Evolutionary conservation across 2,113 vertebrate genomes (phyloP).

Genomic region (Melanostigma gelatinosum): DNA sequence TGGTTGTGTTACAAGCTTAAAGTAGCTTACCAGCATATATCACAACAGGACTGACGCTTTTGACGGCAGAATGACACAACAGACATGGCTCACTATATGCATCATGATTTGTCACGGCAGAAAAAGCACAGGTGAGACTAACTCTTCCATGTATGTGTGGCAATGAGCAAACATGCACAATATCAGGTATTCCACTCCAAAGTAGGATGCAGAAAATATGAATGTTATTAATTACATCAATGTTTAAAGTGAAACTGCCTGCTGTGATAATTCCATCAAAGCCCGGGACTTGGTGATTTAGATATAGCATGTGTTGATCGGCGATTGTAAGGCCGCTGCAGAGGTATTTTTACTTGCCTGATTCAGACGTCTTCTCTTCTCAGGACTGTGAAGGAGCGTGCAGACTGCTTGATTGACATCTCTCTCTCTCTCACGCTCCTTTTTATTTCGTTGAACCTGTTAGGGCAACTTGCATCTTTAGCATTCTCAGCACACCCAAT

Average conservation of each 20-base stretch:
- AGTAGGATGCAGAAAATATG: not conserved
- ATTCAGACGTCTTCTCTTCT: not conserved
- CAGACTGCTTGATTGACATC: constrained; percentile 18
- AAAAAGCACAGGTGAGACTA: constrained; percentile 5
- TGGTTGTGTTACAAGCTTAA: not conserved
- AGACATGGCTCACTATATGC: not conserved
- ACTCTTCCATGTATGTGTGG: constrained; percentile 6
- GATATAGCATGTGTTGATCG: not conserved
- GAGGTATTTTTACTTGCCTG: not conserved
- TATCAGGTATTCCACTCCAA: not conserved
- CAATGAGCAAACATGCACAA: constrained; percentile 4
- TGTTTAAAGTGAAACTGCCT: not conserved
- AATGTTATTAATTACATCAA: constrained; percentile 15
- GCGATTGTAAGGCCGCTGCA: not conserved
- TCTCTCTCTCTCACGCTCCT: not conserved
- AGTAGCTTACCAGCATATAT: constrained; percentile 1
- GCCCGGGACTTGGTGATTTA: not conserved
- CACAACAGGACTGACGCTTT: not conserved
- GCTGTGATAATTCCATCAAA: not conserved
- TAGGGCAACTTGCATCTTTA: not conserved
- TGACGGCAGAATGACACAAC: not conserved
- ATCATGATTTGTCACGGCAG: not conserved
- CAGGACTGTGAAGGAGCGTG: not conserved
- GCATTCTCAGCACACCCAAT: not conserved
- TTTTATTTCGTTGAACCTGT: not conserved